Base-by-base conservation (phyloP, 2,797 vertebrate genomes). In the Todus mexicanus region DNA sequence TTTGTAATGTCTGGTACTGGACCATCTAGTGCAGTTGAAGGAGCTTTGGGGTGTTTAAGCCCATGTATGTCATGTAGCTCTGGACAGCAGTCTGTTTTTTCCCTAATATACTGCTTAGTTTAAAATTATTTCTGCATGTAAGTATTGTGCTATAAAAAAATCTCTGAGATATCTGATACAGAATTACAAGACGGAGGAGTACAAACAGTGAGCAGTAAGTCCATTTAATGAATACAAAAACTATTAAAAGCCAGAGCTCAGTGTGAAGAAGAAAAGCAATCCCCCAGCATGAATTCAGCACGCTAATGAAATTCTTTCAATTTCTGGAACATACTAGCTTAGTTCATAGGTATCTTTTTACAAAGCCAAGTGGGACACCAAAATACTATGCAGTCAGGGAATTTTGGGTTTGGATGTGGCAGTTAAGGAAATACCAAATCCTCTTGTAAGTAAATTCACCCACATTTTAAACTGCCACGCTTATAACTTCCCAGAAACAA, bases 231-330 rank as follows among this genome's bases (percentile, higher is more conserved):
- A 15, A 21, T 14, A 2, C 9, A 18, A 11, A 47, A 40, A 27
- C 8, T 66, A 37, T 50, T 60, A 27, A 47, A 82, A 82, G 51
- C 12, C 27, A 57, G 43, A 15, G 38, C 14, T 29, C 0, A 2
- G 37, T 19, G 35, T 37, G 43, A 72, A 64, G 48, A 51, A 27
- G 20, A 69, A 53, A 10, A 73, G 15, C 18, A 19, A 29, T 17
- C 15, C 54, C 5, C 3, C 19, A 27, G 26, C 18, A 16, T 38
- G 54, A 45, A 23, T 73, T 71, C 31, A 66, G 48, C 51, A 31
- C 0, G 0, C 15, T 43, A 29, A 33, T 21, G 22, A 29, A 48
- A 77, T 33, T 7, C 21, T 53, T 53, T n/a, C 2, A 1, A 1
- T 21, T 33, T 26, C 78, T 53, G 0, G 18, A 59, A 47, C 2